Percentiles rank a stretch among this genome's conserved stretches.
Conservation (phyloP, 2,888 invertebrate species). For the Drosophila helvetica region DNA sequence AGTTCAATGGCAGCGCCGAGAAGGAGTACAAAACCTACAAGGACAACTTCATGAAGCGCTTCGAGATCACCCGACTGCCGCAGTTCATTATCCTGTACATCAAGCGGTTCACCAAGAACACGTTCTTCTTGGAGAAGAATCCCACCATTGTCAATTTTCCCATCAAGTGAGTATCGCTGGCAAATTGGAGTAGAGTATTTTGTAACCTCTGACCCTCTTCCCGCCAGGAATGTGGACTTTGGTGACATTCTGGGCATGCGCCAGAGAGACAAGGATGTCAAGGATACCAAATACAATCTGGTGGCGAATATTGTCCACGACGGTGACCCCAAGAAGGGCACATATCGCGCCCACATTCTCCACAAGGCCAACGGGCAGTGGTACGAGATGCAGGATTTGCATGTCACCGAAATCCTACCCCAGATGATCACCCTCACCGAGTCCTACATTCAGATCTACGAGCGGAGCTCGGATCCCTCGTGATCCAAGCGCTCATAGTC, state of each 20-base stretch:
- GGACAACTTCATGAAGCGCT: constrained; percentile 98
- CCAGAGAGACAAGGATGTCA: constrained; percentile 88
- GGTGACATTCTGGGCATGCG: constrained; percentile 96
- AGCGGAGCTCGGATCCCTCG: constrained; percentile 80
- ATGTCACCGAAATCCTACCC: constrained; percentile 98
- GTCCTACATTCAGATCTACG: constrained; percentile 97
- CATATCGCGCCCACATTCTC: constrained; percentile 96
- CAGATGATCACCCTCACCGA: constrained; percentile 99
- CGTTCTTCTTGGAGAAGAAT: constrained; percentile 99
- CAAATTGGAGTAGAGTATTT: background rate
- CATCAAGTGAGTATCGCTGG: constrained; percentile 91
- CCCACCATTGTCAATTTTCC: constrained; percentile 99
- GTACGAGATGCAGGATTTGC: constrained; percentile 98
- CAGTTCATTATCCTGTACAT: constrained; percentile 98
- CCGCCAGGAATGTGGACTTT: constrained; percentile 96
- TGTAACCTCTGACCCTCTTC: background rate
- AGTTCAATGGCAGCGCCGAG: constrained; percentile 97
- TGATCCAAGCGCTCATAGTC: background rate
- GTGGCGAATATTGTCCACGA: constrained; percentile 99
- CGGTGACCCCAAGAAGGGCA: constrained; percentile 97
- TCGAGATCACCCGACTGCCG: constrained; percentile 96
- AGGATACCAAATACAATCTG: constrained; percentile 96
- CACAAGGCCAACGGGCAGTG: constrained; percentile 94
- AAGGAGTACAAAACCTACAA: constrained; percentile 99
- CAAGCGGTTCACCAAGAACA: constrained; percentile 99